phyloP scores from a whole-genome alignment of 2,797 vertebrate genomes.

The Enteromius afrohamiltoni region DNA sequence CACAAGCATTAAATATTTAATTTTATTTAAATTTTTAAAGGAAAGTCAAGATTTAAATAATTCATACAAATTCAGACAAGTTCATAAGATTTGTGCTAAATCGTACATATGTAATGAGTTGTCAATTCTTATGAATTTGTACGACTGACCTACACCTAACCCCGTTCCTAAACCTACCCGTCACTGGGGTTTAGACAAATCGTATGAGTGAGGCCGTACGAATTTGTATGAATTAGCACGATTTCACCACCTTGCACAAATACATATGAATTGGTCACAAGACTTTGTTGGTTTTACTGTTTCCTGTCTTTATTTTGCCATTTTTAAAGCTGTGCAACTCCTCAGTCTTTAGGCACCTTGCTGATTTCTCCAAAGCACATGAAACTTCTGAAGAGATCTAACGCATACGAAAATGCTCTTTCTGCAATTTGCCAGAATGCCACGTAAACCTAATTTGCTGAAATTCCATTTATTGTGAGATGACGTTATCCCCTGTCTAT shows the following conservation, averaged over 20 bases:
- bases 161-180: too few species aligned
- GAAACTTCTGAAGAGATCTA: not conserved
- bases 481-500: conserved; percentile 24
- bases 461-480: conserved; percentile 20
- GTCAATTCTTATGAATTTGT: too few species aligned
- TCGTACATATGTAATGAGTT: too few species aligned
- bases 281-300: too few species aligned
- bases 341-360: not conserved
- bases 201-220: too few species aligned
- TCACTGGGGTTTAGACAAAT: too few species aligned
- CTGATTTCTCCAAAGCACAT: not conserved
- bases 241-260: too few species aligned
- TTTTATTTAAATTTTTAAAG: not conserved
- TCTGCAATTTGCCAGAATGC: not conserved
- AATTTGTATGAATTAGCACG: too few species aligned
- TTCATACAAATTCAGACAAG: too few species aligned
- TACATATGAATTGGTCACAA: too few species aligned
- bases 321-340: not conserved
- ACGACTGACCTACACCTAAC: too few species aligned
- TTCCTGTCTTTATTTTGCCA: accelerated
- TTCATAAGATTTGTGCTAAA: too few species aligned
- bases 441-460: conserved; percentile 13
- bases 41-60: not conserved
- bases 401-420: not conserved
- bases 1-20: not conserved